phyloP scores from a whole-genome alignment of 1,140 invertebrate species.

The Trachymyrmex cornetzi region DNA sequence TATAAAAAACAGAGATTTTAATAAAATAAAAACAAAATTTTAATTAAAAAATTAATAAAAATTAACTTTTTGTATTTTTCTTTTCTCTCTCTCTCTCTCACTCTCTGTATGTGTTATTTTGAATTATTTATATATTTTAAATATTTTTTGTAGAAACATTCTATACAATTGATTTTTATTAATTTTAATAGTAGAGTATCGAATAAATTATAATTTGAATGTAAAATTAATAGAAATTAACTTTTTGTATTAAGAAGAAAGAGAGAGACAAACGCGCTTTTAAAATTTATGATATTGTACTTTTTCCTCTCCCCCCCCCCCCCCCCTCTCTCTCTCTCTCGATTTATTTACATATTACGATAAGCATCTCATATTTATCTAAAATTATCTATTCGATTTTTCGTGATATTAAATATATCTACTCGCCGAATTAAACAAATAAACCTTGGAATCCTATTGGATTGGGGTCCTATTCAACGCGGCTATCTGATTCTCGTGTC shows the following conservation, averaged over 20 bases:
- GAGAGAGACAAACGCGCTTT: background rate
- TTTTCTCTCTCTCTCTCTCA: too few relatives aligned
- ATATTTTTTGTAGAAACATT: background rate
- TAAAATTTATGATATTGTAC: background rate
- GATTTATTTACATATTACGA: background rate
- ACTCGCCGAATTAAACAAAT: constrained; percentile 12
- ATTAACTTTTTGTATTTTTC: too few relatives aligned
- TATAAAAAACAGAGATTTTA: background rate
- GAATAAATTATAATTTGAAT: background rate
- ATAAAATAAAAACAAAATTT: too few relatives aligned
- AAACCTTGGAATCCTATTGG: constrained; percentile 7
- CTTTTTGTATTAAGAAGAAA: background rate
- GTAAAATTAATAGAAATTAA: constrained; percentile 3
- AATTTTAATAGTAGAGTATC: too few relatives aligned
- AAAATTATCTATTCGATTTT: background rate
- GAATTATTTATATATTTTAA: background rate
- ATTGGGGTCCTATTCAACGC: background rate
- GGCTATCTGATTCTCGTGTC: constrained; percentile 45
- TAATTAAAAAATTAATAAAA: too few relatives aligned
- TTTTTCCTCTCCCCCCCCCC: background rate
- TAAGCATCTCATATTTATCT: background rate
- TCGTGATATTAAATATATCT: background rate
- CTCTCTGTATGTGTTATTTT: too few relatives aligned
- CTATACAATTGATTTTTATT: too few relatives aligned
- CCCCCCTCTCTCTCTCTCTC: background rate